Evolutionary conservation across 2,113 vertebrate species (phyloP), one percentile per base, ranked within the genome.

Genomic region (Rhea pennata): DNA sequence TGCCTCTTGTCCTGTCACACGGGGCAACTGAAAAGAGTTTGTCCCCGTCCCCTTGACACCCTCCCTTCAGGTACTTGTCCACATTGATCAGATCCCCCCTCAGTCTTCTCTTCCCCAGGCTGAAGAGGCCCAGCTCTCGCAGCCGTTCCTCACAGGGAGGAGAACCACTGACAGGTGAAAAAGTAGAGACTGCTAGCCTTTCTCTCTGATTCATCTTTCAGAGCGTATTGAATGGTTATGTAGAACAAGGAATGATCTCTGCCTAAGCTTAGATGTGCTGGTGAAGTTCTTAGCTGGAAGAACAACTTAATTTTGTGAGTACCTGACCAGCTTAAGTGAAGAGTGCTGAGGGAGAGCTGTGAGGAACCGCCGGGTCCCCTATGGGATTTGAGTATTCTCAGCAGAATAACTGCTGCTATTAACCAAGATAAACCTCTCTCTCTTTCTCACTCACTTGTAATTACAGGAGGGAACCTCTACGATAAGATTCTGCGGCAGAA

Each of bases 401-500:
- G 53, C 44, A 74, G 62, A 91, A 33, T 48, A 77, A 84, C 72
- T 83, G 51, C 61, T 83, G 72, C 39, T 44, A 17, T 73, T 94
- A 92, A 94, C 74, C 27, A 79, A 90, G 62, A 74, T 77, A 81
- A 88, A 56, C 36, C 40, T 93, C 22, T 95, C 12, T 90, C 56
- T 83, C 54, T 97, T 96, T 91, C 82, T 97, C 36, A 40, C 31
- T 97, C 54, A 16, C 69, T 93, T 87, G 51, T 76, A 85, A 94
- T 97, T 98, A 20, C 98, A 99, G 99, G 99, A 92, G 99, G 99
- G 67, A 99, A 99, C 98, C 98, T 99, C 67, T 99, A 99, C 39
- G 99, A 99, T 96, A 99, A 99, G 98, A 99, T 99, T 95, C 98
- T 98, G 95, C 99, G 99, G 44, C 99, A 99, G 98, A 99, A 99